Evolutionary conservation across 2,888 invertebrate genomes (phyloP).

Genomic region (Macaria notata): DNA sequence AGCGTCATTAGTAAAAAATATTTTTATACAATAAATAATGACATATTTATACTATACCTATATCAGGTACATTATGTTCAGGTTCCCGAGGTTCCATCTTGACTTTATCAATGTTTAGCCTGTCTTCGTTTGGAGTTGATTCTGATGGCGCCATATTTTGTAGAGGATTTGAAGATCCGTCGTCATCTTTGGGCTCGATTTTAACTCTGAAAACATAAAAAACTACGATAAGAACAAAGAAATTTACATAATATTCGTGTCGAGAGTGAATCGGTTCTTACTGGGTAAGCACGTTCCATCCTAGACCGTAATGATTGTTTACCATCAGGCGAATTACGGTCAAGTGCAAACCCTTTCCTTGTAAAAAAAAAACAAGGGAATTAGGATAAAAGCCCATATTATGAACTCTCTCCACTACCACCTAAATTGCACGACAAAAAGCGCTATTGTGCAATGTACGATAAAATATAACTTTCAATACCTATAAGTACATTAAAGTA

Average conservation of each 20-base stretch:
- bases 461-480: neutral
- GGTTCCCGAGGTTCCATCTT: neutral
- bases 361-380: too few relatives aligned
- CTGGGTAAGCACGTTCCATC: too few relatives aligned
- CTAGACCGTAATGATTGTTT: too few relatives aligned
- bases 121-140: neutral
- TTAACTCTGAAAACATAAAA: constrained; percentile 20
- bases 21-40: constrained; percentile 4
- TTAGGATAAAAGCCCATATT: neutral
- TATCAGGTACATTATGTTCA: neutral
- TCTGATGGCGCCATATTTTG: too few relatives aligned
- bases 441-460: neutral
- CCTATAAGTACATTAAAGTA: neutral
- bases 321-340: too few relatives aligned
- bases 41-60: neutral
- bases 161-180: neutral
- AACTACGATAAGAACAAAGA: too few relatives aligned
- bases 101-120: neutral
- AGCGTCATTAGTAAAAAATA: neutral
- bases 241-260: neutral
- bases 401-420: neutral
- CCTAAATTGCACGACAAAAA: neutral
- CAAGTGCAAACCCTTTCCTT: too few relatives aligned
- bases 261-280: too few relatives aligned
- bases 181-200: constrained; percentile 8